Conservation (phyloP, 2,888 invertebrate species). For the Lacanobia wlatinum region DNA sequence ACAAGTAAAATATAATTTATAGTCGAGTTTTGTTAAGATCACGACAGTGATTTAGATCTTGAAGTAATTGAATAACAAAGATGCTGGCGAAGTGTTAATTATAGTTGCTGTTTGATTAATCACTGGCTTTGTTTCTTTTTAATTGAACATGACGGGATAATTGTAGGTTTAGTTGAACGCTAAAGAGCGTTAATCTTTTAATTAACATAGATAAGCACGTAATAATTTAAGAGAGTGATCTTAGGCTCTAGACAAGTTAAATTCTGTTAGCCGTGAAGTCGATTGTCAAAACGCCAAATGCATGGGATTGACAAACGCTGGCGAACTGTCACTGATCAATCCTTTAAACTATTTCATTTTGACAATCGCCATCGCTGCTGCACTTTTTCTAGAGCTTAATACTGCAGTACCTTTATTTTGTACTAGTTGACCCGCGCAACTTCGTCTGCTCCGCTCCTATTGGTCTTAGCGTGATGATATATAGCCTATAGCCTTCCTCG, state of each 20-base stretch:
- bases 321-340: no score
- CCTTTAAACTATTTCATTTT: no score
- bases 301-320: neutral
- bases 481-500: no score
- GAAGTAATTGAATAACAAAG: conserved; percentile 9
- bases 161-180: neutral
- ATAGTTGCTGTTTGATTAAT: conserved; percentile 5
- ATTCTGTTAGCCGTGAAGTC: no score
- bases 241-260: neutral
- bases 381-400: no score
- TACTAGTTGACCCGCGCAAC: no score
- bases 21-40: conserved; percentile 3
- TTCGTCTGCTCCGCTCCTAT: no score
- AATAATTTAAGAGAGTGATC: neutral
- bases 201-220: neutral
- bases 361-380: no score
- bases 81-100: conserved; percentile 5
- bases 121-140: neutral
- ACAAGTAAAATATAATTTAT: no score
- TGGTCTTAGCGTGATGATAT: no score
- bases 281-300: no score
- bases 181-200: neutral
- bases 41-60: conserved; percentile 13
- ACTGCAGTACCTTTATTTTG: no score
- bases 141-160: neutral